Conservation (phyloP, 2,888 invertebrate species). For the Sesia apiformis region DNA sequence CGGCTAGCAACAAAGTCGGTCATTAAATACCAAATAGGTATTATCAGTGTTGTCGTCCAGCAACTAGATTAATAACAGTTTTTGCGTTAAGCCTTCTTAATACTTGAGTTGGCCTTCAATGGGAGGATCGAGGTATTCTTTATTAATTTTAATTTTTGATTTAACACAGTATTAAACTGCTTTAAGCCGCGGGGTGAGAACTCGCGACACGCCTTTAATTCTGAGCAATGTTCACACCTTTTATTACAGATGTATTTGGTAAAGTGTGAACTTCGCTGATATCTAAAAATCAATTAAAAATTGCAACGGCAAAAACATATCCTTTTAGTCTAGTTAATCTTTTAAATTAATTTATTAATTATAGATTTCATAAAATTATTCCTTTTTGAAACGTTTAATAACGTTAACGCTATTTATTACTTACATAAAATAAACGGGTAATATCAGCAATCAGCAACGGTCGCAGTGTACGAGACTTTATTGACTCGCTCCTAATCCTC, state of each 20-base stretch:
- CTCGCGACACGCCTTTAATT: conserved; percentile 19
- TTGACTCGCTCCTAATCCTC: too few relatives aligned
- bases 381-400: too few relatives aligned
- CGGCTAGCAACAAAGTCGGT: neutral
- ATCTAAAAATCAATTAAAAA: neutral
- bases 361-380: too few relatives aligned
- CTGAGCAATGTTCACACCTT: conserved; percentile 22
- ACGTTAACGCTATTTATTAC: too few relatives aligned
- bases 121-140: neutral
- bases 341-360: neutral
- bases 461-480: too few relatives aligned
- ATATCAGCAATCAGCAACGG: too few relatives aligned
- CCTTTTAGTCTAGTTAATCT: neutral
- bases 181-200: conserved; percentile 9
- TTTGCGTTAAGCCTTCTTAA: neutral
- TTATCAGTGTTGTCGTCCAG: neutral
- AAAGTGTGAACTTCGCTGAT: neutral
- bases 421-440: too few relatives aligned
- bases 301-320: neutral
- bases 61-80: neutral
- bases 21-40: neutral
- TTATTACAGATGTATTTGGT: conserved; percentile 5
- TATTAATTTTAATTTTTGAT: neutral
- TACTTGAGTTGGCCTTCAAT: neutral
- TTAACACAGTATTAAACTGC: neutral